These are phyloP conservation scores for Euura lappo DNA, from an alignment of 1,140 invertebrate species.

Conservation along the genomic window DNA sequence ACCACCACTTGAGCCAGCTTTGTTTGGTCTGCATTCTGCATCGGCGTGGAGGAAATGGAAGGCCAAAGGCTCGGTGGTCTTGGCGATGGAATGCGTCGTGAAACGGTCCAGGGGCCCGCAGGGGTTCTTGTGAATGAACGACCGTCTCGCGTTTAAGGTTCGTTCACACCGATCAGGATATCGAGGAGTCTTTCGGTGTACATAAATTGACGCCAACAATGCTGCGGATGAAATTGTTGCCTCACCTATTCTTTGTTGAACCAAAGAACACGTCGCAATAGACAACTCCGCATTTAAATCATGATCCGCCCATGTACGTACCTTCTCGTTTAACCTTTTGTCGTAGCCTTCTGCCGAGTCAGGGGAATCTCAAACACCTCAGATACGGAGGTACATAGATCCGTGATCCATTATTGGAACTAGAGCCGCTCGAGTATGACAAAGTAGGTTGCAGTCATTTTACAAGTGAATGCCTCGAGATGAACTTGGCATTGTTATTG, in stretches of 20 bases:
- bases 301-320: background rate
- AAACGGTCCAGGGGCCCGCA: slow-evolving; percentile 5
- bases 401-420: too few species aligned
- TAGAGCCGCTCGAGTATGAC: too few species aligned
- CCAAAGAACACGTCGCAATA: background rate
- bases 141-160: slow-evolving; percentile 6
- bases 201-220: too few species aligned
- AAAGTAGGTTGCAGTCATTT: too few species aligned
- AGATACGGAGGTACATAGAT: background rate
- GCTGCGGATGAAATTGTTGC: too few species aligned
- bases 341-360: background rate
- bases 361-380: background rate
- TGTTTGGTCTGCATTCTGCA: slow-evolving; percentile 6
- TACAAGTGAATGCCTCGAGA: too few species aligned
- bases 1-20: background rate
- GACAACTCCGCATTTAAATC: background rate
- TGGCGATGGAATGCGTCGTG: slow-evolving; percentile 4
- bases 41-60: background rate
- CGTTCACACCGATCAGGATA: background rate
- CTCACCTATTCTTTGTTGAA: background rate
- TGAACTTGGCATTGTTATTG: too few species aligned
- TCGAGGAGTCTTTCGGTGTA: too few species aligned
- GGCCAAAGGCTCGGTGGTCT: slow-evolving; percentile 4
- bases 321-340: background rate
- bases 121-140: slow-evolving; percentile 6